Base-by-base conservation (phyloP, 2,113 vertebrate species). In the Scortum barcoo region DNA sequence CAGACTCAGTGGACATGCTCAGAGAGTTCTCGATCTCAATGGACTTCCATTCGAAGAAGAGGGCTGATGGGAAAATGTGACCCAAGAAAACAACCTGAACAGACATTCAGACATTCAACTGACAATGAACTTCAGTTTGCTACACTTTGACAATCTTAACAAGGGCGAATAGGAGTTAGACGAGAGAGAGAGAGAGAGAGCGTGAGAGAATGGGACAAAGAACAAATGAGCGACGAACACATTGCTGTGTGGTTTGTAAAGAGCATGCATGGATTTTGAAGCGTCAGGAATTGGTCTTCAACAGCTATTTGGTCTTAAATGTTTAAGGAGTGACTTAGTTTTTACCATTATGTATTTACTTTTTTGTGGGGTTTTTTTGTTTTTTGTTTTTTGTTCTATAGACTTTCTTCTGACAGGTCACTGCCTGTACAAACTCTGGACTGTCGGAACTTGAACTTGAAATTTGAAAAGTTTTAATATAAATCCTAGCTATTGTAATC, bases 241-340 rank as follows among this genome's bases (percentile, higher is more conserved):
- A 65, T 89, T 19, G 46, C 70, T 78, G 86, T 85, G 86, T 91
- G 80, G 80, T 91, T 83, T 90, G 82, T 84, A 78, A 95, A 94
- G 97, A 96, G 97, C 96, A 95, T 97, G 97, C 97, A 97, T 98
- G 97, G 97, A 95, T 95, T 95, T 97, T 96, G 96, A 97, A 94
- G 96, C 96, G 90, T 94, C 95, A 95, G 92, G 96, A 96, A 83
- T 68, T 82, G 76, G 83, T 92, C 91, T 88, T 96, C 96, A 97
- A 97, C 96, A 96, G 96, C 97, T 98, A 96, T 97, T 92, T 97
- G 96, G 97, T 99, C 97, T 98, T 99, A 97, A 97, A 96, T 97
- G 96, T 99, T 97, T 95, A 95, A 96, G 8, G 96, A 96, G 97
- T 98, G 97, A 96, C 94, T 96, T 96, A 95, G 95, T 97, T 97